Base-by-base conservation (phyloP, 35 echinoderm and acorn worm genomes). In the Strongylocentrotus purpuratus region DNA sequence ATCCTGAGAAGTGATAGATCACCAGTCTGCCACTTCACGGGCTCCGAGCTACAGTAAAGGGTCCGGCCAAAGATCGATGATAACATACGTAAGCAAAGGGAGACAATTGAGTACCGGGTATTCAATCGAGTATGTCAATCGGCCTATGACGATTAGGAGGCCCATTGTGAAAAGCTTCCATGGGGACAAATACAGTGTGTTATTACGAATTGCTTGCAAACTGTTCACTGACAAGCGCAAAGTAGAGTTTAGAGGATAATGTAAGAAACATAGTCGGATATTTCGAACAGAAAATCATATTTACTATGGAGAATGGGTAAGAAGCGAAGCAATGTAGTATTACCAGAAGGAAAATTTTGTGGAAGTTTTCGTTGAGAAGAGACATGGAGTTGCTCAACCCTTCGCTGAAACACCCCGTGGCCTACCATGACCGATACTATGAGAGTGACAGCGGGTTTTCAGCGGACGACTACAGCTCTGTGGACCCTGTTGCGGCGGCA, bases 391-490 rank as follows among this genome's bases (percentile, higher is more conserved):
- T 93, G 48, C 48, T 93, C 17, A 33, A 93, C 22, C 48, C 91
- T 31, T 31, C 46, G n/a, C 46, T 55, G 31, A 58, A 25, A 25
- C 47, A 47, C 17, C 48, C 48, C 47, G 91, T 31, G 28, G 91
- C 25, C 1, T 93, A 48, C 48, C 91, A 47, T 25, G 48, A 93
- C 18, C 45, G 31, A 15, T 18, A 33, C 48, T 93, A 48, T 58
- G 91, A 58, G 31, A 50, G 46, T 45, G 91, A 93, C 28, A 93
- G 91, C 91, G 91, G 91, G 45, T 93, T 93, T 93, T 93, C 91
- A n/a, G 91, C 91, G 5, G 91, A 93, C 46, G 91, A 93, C 48
- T 46, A 15, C 91, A 93, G 45, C 45, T 33, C 48, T 46, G 91
- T 58, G 46, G 91, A 93, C 48, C 46, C 91, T 4, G 31, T 93